Percentiles rank a stretch among this genome's conserved stretches.
phyloP scores from a whole-genome alignment of 2,797 vertebrate species.

The Lacerta viridis region DNA sequence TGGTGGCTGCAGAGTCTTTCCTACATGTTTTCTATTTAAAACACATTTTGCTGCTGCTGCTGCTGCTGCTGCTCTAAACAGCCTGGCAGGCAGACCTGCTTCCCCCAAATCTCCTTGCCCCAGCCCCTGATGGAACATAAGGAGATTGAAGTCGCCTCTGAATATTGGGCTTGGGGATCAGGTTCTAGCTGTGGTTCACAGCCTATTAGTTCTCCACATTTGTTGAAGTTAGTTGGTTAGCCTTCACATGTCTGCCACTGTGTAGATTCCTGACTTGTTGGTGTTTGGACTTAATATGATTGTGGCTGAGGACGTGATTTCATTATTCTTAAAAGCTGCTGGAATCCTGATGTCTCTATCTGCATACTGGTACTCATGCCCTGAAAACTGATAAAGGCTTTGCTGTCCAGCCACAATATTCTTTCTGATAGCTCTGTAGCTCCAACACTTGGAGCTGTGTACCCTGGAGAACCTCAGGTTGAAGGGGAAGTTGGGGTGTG shows the following conservation, averaged over 20 bases:
- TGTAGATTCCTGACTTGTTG: neutral
- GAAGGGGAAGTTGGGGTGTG: neutral
- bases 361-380: neutral
- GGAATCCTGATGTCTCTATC: neutral
- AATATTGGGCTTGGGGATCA: neutral
- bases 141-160: neutral
- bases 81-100: too few species aligned
- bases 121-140: too few species aligned
- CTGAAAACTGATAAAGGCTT: neutral
- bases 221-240: neutral
- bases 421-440: neutral
- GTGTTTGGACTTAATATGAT: neutral
- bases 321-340: neutral
- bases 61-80: too few species aligned
- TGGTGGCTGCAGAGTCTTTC: too few species aligned
- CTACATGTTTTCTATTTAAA: too few species aligned
- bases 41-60: too few species aligned
- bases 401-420: neutral
- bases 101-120: too few species aligned
- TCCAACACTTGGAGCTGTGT: neutral
- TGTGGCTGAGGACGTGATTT: too few species aligned
- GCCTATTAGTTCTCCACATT: too few species aligned
- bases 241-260: neutral
- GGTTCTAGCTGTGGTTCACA: neutral
- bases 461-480: too few species aligned